Evolutionary conservation across 2,888 invertebrate genomes (phyloP).

Genomic region (Drosophila subquinaria): DNA sequence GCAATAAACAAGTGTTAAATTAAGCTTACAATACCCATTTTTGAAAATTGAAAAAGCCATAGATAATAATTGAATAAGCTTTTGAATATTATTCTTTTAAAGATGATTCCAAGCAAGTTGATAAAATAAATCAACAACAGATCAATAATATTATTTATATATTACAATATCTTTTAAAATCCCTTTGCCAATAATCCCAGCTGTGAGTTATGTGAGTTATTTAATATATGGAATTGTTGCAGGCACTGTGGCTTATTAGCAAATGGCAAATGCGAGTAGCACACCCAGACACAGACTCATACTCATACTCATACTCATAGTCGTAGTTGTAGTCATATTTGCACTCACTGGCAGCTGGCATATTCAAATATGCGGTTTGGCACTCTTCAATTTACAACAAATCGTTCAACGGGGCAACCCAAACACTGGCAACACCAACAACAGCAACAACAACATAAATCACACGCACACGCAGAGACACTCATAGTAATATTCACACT

Average conservation of each 20-base stretch:
- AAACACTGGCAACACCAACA: constrained; percentile 31
- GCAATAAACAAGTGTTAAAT: no score
- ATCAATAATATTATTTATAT: background rate
- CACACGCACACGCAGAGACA: constrained; percentile 40
- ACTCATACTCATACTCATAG: constrained; percentile 8
- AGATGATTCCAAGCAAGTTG: background rate
- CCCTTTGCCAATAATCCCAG: background rate
- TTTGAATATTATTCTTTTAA: background rate
- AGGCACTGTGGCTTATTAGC: constrained; percentile 55
- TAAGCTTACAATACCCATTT: no score
- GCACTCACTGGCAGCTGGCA: constrained; percentile 48
- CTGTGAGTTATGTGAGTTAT: constrained; percentile 14
- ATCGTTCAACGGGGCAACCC: constrained; percentile 60
- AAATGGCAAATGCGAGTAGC: constrained; percentile 22
- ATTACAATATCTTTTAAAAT: background rate
- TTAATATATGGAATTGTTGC: constrained; percentile 34
- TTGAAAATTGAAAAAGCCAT: no score
- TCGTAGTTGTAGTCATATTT: background rate
- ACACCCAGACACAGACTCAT: constrained; percentile 12
- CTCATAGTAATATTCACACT: background rate
- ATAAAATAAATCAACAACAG: background rate
- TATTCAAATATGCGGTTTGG: constrained; percentile 77
- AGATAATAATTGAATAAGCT: background rate
- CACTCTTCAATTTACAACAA: constrained; percentile 78
- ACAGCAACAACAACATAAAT: constrained; percentile 47